These are phyloP conservation scores for Bagarius yarrelli DNA, from an alignment of 2,113 vertebrate species.

Conservation along the genomic window DNA sequence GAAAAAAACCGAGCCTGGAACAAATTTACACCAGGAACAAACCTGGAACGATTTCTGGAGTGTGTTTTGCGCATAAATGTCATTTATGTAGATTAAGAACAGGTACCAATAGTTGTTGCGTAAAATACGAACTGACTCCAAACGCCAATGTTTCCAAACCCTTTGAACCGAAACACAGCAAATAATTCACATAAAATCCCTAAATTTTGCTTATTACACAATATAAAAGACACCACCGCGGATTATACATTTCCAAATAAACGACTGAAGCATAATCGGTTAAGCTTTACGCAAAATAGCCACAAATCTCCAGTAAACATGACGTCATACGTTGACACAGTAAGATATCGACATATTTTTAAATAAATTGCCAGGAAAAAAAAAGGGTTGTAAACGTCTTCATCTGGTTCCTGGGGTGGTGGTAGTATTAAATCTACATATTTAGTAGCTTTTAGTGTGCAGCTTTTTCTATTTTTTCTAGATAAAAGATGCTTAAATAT, in stretches of 20 bases:
- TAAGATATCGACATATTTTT: background rate
- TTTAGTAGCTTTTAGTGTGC: background rate
- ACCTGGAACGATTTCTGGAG: background rate
- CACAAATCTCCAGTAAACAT: background rate
- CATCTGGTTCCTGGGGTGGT: background rate
- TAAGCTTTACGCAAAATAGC: background rate
- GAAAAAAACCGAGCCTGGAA: background rate
- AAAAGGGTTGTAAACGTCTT: background rate
- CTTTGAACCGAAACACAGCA: background rate
- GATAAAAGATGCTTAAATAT: background rate
- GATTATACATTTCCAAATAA: background rate
- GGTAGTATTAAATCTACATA: background rate
- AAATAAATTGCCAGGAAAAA: no score
- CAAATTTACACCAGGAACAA: background rate
- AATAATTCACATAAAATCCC: background rate
- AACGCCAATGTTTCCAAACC: conserved; percentile 15
- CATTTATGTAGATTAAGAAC: background rate
- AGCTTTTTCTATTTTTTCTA: background rate
- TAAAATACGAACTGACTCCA: background rate
- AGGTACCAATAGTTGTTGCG: background rate
- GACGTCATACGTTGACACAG: background rate
- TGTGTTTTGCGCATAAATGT: conserved; percentile 12
- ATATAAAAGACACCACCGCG: background rate
- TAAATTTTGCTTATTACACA: background rate
- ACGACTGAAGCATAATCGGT: background rate